These are phyloP conservation scores for Podilymbus podiceps DNA, from an alignment of 2,113 vertebrate species.

Conservation along the genomic window DNA sequence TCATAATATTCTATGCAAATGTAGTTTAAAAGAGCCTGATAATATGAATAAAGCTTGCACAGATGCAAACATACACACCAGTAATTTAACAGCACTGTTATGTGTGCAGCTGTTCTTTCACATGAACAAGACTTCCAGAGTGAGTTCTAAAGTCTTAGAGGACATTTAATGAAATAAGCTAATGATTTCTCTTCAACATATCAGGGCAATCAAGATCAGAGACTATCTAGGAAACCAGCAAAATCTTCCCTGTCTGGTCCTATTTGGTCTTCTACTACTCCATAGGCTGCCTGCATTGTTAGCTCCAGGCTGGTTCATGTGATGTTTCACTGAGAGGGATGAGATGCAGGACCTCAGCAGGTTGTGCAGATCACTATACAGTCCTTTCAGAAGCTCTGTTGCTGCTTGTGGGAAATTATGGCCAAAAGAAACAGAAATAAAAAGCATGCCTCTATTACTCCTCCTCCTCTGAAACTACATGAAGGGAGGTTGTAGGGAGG, in stretches of 20 bases:
- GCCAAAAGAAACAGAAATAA: not conserved
- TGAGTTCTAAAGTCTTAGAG: not conserved
- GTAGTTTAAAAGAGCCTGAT: not conserved
- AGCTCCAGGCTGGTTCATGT: accelerated
- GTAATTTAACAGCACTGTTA: not conserved
- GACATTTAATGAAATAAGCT: not conserved
- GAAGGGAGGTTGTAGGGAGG: no score
- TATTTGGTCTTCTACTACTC: not conserved
- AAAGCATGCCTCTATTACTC: accelerated
- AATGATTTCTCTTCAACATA: not conserved
- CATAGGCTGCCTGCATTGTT: not conserved
- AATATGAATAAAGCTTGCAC: not conserved
- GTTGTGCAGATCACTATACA: not conserved
- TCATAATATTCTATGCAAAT: not conserved
- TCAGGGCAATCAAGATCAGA: not conserved
- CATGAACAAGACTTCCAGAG: not conserved
- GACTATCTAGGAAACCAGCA: not conserved
- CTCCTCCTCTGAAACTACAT: no score
- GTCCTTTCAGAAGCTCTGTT: not conserved
- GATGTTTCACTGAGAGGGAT: accelerated
- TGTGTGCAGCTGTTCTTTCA: not conserved
- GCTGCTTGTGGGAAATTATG: not conserved
- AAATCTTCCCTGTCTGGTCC: not conserved
- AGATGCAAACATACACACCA: not conserved
- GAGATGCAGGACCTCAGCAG: not conserved